Evolutionary conservation across 2,113 vertebrate genomes (phyloP), one percentile per base, ranked within the genome.

Genomic region (Myotis lucifugus): DNA sequence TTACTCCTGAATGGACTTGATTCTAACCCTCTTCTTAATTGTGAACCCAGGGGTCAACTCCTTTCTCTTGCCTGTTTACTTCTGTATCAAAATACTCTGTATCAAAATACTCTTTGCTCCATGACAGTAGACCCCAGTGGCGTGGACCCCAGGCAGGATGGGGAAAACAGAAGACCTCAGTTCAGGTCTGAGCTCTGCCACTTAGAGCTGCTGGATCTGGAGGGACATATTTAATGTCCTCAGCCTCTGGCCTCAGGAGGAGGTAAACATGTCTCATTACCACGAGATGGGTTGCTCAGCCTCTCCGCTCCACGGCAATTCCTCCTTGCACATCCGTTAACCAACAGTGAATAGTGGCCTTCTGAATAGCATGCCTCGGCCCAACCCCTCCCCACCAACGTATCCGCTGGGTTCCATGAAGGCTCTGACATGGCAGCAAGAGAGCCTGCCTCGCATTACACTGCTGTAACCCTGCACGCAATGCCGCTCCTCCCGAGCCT

Each of bases 11-110:
- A 74, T 74, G 40, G 46, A 74, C 17, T 34, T 66, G 42, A 59
- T 90, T 92, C 37, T 72, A n/a, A 81, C 19, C 70, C 37, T 94
- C n/a, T 66, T 74, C 56, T 42, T 46, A 59, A 95, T 23, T 79
- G 42, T 66, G 64, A 94, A 72, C 59, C 23, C n/a, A 52, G 48
- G 40, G 15, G 66, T 37, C 8, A 40, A 42, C 42, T 88, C 59
- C 37, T 78, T 83, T 70, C 40, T 84, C 70, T 66, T 73, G 67
- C 19, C 2, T 29, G 10, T n/a, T 40, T 86, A 46, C 50, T 59
- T 73, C 74, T 86, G 19, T 67, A 32, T 74, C n/a, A 40, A 59
- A 69, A 85, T 61, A 46, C 72, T 81, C 46, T 79, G 19, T 67
- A 32, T 74, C n/a, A 40, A 59, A 69, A 85, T 61, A 46, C 72